Percentiles rank a stretch among this genome's conserved stretches.
phyloP scores from a whole-genome alignment of 2,113 vertebrate genomes.

The Natator depressus region DNA sequence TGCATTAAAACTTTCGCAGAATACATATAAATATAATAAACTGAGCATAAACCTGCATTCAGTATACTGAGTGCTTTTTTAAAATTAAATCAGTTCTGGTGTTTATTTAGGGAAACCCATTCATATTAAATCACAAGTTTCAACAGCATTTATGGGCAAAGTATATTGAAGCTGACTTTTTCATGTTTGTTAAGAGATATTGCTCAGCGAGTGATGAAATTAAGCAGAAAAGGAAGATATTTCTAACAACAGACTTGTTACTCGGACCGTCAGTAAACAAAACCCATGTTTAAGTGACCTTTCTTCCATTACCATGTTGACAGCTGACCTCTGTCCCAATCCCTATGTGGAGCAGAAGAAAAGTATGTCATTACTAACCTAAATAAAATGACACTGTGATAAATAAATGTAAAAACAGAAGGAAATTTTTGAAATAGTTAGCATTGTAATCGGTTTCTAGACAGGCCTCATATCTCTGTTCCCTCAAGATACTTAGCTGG shows the following conservation, averaged over 20 bases:
- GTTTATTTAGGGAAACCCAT: background rate
- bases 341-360: rapidly evolving
- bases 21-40: background rate
- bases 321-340: background rate
- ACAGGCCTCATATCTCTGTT: rapidly evolving
- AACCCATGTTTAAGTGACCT: background rate
- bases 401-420: background rate
- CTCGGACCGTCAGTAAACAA: background rate
- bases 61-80: background rate
- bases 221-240: background rate
- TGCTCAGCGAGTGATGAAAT: background rate
- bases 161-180: background rate
- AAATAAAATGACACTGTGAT: background rate
- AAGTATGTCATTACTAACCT: background rate
- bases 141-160: background rate
- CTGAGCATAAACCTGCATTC: background rate
- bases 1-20: background rate
- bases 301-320: background rate
- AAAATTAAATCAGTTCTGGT: background rate
- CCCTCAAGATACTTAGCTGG: rapidly evolving
- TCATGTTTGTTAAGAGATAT: background rate
- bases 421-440: background rate
- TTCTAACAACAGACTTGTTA: rapidly evolving
- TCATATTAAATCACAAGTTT: background rate
- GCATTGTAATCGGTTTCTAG: background rate